phyloP scores from a whole-genome alignment of 2,113 vertebrate species.

The Poicephalus meyeri region DNA sequence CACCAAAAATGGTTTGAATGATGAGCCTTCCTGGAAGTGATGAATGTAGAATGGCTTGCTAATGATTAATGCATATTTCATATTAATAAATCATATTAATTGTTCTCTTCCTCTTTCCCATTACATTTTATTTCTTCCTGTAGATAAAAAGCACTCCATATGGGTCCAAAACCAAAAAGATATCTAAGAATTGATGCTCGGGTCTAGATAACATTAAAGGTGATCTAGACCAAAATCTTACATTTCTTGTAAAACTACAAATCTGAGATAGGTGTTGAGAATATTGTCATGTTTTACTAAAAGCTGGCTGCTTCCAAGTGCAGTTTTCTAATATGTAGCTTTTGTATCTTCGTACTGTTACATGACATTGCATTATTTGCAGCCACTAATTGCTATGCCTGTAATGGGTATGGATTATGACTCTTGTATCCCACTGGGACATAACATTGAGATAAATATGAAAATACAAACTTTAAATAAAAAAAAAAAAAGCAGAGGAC shows the following conservation, averaged over 20 bases:
- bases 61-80: conserved; percentile 56
- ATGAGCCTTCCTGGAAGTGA: conserved; percentile 44
- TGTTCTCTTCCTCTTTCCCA: background rate
- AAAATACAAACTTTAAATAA: background rate
- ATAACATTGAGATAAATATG: background rate
- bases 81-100: conserved; percentile 66
- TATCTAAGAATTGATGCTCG: background rate
- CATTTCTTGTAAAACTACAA: background rate
- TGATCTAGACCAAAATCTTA: background rate
- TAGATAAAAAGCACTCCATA: background rate
- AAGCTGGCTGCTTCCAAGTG: background rate
- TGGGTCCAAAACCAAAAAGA: background rate
- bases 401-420: background rate
- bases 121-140: background rate
- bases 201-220: background rate
- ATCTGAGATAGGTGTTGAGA: background rate
- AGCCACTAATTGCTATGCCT: background rate
- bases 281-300: background rate
- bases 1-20: conserved; percentile 39
- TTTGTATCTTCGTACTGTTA: background rate
- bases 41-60: conserved; percentile 28
- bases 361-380: background rate
- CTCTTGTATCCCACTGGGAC: background rate
- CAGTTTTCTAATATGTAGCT: background rate
- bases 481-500: background rate